A percentile compares a stretch with the other conserved stretches of the same genome.
Evolutionary conservation across 2,888 invertebrate genomes (phyloP).

Genomic region (Camptogramma bilineatum): DNA sequence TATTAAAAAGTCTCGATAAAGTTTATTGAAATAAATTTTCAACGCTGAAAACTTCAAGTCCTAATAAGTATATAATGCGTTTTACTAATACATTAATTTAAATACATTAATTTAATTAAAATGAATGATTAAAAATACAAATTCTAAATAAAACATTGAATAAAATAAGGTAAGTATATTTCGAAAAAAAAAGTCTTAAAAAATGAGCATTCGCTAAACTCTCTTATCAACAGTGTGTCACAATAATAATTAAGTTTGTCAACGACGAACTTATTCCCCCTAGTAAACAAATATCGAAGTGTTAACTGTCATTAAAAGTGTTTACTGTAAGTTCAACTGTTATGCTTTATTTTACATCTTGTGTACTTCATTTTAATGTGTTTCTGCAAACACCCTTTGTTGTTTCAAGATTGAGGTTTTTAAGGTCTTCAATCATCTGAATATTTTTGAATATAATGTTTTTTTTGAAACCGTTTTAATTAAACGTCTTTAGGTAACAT

Average conservation of each 20-base stretch:
- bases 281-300: conserved; percentile 60
- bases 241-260: conserved; percentile 57
- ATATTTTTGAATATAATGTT: conserved; percentile 19
- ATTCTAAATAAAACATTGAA: too few relatives aligned
- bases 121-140: too few relatives aligned
- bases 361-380: conserved; percentile 34
- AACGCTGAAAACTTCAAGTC: too few relatives aligned
- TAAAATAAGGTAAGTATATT: too few relatives aligned
- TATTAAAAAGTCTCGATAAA: too few relatives aligned
- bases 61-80: too few relatives aligned
- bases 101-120: too few relatives aligned
- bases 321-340: conserved; percentile 33
- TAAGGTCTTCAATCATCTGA: conserved; percentile 5
- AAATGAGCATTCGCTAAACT: neutral
- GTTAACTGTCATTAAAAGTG: conserved; percentile 57
- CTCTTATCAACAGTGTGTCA: conserved; percentile 30
- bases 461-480: too few relatives aligned
- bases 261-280: conserved; percentile 58
- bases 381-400: conserved; percentile 34
- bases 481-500: too few relatives aligned
- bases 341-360: conserved; percentile 41
- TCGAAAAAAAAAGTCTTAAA: neutral
- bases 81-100: too few relatives aligned
- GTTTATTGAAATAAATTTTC: too few relatives aligned
- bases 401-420: conserved; percentile 24